These are phyloP conservation scores for Virgularia gustaviana DNA, from an alignment of 92 coral and sea anemone genomes.

Conservation along the genomic window DNA sequence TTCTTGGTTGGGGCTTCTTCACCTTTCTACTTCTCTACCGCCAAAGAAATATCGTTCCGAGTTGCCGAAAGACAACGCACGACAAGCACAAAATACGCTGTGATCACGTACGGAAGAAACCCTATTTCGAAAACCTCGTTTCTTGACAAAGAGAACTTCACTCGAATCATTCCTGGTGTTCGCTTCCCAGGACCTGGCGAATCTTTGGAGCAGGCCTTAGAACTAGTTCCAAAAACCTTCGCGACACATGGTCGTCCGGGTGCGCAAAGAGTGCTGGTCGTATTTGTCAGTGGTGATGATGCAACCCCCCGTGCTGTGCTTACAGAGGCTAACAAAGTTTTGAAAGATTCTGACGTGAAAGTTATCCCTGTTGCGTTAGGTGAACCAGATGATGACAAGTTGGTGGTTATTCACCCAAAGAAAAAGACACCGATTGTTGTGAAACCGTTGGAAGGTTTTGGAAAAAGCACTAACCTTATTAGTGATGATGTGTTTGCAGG, in stretches of 20 bases:
- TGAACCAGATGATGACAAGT: slow-evolving; percentile 20
- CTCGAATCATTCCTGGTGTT: neutral
- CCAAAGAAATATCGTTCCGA: neutral
- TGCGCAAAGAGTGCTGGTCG: slow-evolving; percentile 56
- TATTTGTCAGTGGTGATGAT: slow-evolving; percentile 37
- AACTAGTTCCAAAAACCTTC: slow-evolving; percentile 21
- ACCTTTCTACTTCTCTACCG: slow-evolving; percentile 6
- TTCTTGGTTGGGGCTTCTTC: slow-evolving; percentile 31
- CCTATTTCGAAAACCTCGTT: slow-evolving; percentile 48
- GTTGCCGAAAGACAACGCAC: slow-evolving; percentile 10
- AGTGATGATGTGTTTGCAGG: slow-evolving; percentile 28
- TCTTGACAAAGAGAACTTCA: slow-evolving; percentile 24
- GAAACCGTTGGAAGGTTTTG: slow-evolving; percentile 3
- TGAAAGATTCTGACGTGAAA: slow-evolving; percentile 51
- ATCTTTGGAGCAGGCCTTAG: slow-evolving; percentile 16
- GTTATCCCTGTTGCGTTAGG: slow-evolving; percentile 66
- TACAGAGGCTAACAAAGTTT: slow-evolving; percentile 14
- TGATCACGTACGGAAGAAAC: slow-evolving; percentile 55
- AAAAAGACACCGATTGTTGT: slow-evolving; percentile 11
- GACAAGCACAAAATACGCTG: slow-evolving; percentile 11
- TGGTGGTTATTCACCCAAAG: slow-evolving; percentile 27
- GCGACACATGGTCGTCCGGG: slow-evolving; percentile 30
- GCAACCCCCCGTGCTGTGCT: slow-evolving; percentile 7
- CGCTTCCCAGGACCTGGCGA: slow-evolving; percentile 19
- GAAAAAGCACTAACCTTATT: slow-evolving; percentile 10